Conservation (phyloP, 2,888 invertebrate genomes). For the Trissoscelio sp. region DNA sequence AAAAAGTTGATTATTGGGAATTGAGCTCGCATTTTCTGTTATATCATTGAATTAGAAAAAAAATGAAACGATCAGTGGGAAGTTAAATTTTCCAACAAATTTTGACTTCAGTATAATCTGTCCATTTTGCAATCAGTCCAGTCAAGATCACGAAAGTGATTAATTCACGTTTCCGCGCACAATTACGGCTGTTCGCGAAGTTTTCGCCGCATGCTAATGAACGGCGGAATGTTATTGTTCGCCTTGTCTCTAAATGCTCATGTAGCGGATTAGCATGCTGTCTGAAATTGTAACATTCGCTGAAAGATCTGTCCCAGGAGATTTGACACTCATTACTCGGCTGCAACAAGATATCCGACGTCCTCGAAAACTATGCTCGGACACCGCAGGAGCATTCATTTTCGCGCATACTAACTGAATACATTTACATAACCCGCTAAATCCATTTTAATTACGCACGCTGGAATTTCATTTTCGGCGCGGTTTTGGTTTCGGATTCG, state of each 20-base stretch:
- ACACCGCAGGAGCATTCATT: slow-evolving; percentile 62
- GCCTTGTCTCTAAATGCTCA: slow-evolving; percentile 63
- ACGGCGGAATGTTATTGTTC: slow-evolving; percentile 62
- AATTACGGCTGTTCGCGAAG: slow-evolving; percentile 47
- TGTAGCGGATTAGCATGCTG: slow-evolving; percentile 67
- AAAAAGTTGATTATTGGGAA: no score
- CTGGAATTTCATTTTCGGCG: slow-evolving; percentile 48
- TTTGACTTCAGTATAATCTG: no score
- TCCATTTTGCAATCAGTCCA: slow-evolving; percentile 13
- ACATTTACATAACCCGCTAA: slow-evolving; percentile 66
- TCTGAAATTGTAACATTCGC: slow-evolving; percentile 68
- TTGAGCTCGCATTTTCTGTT: no score
- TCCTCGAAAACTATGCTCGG: slow-evolving; percentile 56
- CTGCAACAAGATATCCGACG: slow-evolving; percentile 65
- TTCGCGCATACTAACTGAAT: slow-evolving; percentile 52
- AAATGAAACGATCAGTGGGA: no score
- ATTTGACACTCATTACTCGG: slow-evolving; percentile 70
- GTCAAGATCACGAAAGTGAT: slow-evolving; percentile 24
- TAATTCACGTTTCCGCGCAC: slow-evolving; percentile 43
- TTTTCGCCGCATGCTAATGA: slow-evolving; percentile 64
- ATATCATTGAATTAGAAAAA: no score
- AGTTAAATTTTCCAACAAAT: no score
- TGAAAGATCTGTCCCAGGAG: slow-evolving; percentile 69
- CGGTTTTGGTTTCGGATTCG: slow-evolving; percentile 19
- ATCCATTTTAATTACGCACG: slow-evolving; percentile 64